Percentiles rank a stretch among this genome's conserved stretches.
Evolutionary conservation across 1,140 invertebrate genomes (phyloP).

Genomic region (Aphelinus atriplicis): DNA sequence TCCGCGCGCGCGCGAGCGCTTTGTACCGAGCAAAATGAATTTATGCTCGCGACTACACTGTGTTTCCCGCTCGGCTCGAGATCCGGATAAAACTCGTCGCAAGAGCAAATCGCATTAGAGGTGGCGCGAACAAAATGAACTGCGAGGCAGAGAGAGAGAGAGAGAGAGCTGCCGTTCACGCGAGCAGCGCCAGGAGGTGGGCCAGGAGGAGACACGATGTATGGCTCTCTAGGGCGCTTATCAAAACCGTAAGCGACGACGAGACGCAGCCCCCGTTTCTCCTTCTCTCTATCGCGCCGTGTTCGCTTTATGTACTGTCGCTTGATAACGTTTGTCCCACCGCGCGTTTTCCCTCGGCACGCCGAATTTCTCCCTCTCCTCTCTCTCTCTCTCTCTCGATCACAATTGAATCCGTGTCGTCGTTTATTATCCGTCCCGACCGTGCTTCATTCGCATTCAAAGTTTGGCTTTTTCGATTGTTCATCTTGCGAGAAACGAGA

Average conservation of each 20-base stretch:
- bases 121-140: background rate
- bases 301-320: no score
- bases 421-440: no score
- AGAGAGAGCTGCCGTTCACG: background rate
- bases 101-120: slow-evolving; percentile 27
- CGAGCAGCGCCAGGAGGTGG: background rate
- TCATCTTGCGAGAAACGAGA: no score
- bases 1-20: slow-evolving; percentile 3
- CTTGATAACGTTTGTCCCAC: no score
- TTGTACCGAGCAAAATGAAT: slow-evolving; percentile 23
- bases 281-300: no score
- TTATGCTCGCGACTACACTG: slow-evolving; percentile 18
- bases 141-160: background rate
- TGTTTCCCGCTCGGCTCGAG: background rate
- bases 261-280: no score
- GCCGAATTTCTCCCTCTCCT: no score
- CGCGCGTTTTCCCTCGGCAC: background rate
- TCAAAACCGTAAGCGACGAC: background rate
- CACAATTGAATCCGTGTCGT: no score
- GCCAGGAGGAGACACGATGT: background rate
- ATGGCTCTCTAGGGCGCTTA: slow-evolving; percentile 5
- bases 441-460: no score
- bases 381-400: background rate
- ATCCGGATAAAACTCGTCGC: background rate
- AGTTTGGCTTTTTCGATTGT: no score